Base-by-base conservation (phyloP, 2,113 vertebrate genomes). In the Esox niger region DNA sequence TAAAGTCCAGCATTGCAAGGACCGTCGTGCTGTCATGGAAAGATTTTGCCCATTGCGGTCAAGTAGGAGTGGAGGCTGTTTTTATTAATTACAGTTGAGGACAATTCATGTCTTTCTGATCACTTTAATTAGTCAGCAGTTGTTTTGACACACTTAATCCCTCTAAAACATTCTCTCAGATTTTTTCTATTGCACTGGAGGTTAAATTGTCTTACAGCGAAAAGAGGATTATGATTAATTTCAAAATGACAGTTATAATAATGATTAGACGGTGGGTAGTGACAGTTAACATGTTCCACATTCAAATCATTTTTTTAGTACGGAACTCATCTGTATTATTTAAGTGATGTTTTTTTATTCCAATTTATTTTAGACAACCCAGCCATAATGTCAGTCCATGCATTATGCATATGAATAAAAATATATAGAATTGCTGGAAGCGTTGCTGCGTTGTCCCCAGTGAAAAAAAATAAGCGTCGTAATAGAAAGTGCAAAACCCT, bases 141-240 rank as follows among this genome's bases (percentile, higher is more conserved):
- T 27, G 31, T 35, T 57, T 52, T 47, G 33, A 57, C 32, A 32
- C 33, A 59, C 27, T 10, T 74, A 69, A 74, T 69, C 66, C 31
- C 17, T 30, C 35, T 6, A 13, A 32, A 26, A 29, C 31, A 43
- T 38, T 35, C 56, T 46, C 62, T 62, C n/a, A 21, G 13, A 30
- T 57, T 10, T 57, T 62, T 62, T 46, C 60, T 21, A 43, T 47
- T 23, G 61, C 65, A 25, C 2, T 54, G 62, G 64, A 69, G 62
- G 43, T 70, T 57, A 13, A 69, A 52, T 65, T 55, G 43, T 31
- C 29, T 60, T 15, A 65, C 21, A 30, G 15, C 29, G 32, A 21
- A 69, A 52, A 35, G 61, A 69, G 55, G 72, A 69, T 58, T 69
- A 47, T 47, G 20, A n/a, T 67, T 30, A 38, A 17, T 68, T 64